Evolutionary conservation across 2,888 invertebrate species (phyloP), one percentile per base, ranked within the genome.

Genomic region (Pherbina coryleti): DNA sequence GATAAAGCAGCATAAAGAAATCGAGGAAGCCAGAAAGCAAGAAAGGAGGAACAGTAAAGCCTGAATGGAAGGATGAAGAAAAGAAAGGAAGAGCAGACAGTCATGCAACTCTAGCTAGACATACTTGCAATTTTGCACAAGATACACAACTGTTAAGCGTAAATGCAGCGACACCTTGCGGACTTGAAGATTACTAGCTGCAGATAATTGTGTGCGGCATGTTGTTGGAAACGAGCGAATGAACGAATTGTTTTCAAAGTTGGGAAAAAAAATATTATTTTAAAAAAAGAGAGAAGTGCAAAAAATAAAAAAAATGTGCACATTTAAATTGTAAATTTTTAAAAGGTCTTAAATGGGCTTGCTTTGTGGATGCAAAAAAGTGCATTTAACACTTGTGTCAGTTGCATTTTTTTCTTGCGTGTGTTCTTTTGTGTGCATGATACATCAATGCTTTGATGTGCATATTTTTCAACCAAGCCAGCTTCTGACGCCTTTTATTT

Each of bases 111-210:
- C n/a, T 64, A 44, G 44, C 44, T 14, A 14, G 44, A 44, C 44
- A 14, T 11, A 44, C 44, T 11, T 44, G 14, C 44, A 44, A 44
- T 44, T 44, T 44, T 44, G 44, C 44, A 44, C 44, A 44, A 44
- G 44, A 11, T 44, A 25, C 25, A 11, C 57, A 11, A 14, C 28
- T 14, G 25, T 28, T 28, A 60, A 22, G 60, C 60, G 14, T 19
- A 73, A 49, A 75, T 55, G 74, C 76, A 64, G 69, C 79, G 82
- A 82, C 83, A 83, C 82, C 82, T 83, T 80, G 82, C 82, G 82
- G 82, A 80, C 82, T 82, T 82, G 81, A 80, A 79, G 83, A 83
- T 82, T 82, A 80, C 79, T 79, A 78, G 80, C 81, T 79, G 81
- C 81, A 82, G 83, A 82, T 82, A 82, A 83, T 79, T 76, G 80